phyloP scores from a whole-genome alignment of 2,797 vertebrate genomes.

The Tauraco hartlaubi region DNA sequence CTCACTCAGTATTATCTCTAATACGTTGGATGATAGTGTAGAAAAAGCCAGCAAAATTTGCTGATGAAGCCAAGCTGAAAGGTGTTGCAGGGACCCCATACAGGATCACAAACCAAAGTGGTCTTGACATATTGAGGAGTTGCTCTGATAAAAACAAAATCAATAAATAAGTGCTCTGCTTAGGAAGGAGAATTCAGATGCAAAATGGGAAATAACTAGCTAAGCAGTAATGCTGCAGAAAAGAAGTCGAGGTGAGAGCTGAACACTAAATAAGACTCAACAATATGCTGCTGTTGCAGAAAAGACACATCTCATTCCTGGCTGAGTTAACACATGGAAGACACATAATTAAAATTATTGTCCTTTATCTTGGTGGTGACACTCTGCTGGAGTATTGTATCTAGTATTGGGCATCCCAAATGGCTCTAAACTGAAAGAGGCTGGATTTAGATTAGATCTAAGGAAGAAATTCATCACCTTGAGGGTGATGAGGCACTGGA shows the following conservation, averaged over 20 bases:
- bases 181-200: background rate
- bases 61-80: background rate
- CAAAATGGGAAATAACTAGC: background rate
- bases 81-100: background rate
- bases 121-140: background rate
- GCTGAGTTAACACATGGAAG: conserved; percentile 4
- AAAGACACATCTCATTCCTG: background rate
- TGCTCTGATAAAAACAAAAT: background rate
- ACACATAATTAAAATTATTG: background rate
- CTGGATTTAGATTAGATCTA: too few species aligned
- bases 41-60: background rate
- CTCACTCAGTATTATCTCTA: background rate
- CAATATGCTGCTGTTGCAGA: background rate
- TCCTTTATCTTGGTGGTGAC: background rate
- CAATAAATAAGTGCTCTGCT: background rate
- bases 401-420: background rate
- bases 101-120: background rate
- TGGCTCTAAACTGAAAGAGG: too few species aligned
- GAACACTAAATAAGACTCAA: background rate
- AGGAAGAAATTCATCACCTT: too few species aligned
- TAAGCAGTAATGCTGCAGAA: background rate
- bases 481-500: too few species aligned
- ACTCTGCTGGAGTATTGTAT: background rate
- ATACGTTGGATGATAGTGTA: background rate
- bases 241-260: background rate